Percentiles rank a stretch among this genome's conserved stretches.
Conservation (phyloP, 2,113 vertebrate species). For the Jaculus jaculus region DNA sequence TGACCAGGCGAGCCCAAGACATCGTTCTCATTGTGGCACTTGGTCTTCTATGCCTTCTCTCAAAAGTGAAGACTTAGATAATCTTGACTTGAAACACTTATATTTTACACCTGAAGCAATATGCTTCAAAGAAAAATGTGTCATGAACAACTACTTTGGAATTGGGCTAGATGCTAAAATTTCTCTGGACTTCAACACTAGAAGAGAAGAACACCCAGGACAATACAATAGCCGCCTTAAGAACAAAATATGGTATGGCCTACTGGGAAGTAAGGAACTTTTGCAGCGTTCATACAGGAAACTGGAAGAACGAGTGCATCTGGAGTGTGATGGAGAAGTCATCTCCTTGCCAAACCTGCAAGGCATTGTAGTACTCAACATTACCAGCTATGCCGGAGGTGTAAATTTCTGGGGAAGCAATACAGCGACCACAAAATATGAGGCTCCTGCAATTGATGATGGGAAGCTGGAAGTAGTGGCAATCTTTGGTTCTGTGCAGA, state of each 20-base stretch:
- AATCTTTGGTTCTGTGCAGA: constrained; percentile 97
- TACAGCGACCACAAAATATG: constrained; percentile 95
- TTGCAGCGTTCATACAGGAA: constrained; percentile 97
- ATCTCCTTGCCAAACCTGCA: constrained; percentile 96
- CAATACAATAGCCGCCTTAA: constrained; percentile 93
- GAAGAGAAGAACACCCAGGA: constrained; percentile 95
- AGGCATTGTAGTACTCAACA: constrained; percentile 97
- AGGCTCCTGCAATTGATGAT: constrained; percentile 96
- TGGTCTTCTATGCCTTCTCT: constrained; percentile 89
- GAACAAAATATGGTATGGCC: constrained; percentile 99
- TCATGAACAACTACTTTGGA: constrained; percentile 99
- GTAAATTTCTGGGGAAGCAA: constrained; percentile 99
- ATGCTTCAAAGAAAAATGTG: constrained; percentile 93
- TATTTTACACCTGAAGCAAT: constrained; percentile 87
- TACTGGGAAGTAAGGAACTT: constrained; percentile 97
- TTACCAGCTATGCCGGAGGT: constrained; percentile 96
- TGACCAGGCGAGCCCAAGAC: constrained; percentile 85
- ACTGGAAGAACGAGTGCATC: constrained; percentile 94
- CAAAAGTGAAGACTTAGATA: constrained; percentile 90
- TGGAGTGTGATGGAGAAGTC: constrained; percentile 95
- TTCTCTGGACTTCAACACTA: constrained; percentile 98
- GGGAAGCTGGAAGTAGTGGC: constrained; percentile 98
- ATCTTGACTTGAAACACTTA: constrained; percentile 86
- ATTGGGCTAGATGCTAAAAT: constrained; percentile 98
- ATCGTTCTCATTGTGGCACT: constrained; percentile 80